A percentile compares a stretch with the other conserved stretches of the same genome.
Evolutionary conservation across 2,797 vertebrate species (phyloP).

Genomic region (Premnoplex brunnescens): DNA sequence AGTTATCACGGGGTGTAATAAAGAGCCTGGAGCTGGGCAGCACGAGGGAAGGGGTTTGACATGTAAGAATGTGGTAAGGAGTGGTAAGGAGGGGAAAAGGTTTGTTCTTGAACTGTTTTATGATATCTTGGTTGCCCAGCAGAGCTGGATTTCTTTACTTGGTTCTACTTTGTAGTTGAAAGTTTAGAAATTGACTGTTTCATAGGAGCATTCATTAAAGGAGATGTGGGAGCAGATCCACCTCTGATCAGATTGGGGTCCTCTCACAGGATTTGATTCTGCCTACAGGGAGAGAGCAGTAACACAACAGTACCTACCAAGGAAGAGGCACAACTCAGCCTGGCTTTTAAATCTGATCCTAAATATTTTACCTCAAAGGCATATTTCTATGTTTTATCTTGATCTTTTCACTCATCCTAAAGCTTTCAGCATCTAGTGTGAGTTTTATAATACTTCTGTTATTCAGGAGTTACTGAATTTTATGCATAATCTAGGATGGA

Average conservation of each 20-base stretch:
- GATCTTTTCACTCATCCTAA: neutral
- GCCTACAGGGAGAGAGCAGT: neutral
- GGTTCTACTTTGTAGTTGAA: neutral
- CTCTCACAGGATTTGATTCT: neutral
- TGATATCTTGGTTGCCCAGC: neutral
- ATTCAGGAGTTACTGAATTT: neutral
- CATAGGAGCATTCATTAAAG: neutral
- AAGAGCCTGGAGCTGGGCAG: neutral
- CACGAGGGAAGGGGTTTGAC: neutral
- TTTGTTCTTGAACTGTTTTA: neutral
- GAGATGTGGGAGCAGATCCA: neutral
- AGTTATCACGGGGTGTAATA: rapidly evolving
- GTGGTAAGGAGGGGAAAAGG: neutral
- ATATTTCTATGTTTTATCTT: neutral
- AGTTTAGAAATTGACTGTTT: neutral
- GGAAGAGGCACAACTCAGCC: neutral
- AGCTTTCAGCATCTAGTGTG: neutral
- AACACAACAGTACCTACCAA: neutral
- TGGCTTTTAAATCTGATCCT: neutral
- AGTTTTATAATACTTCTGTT: neutral
- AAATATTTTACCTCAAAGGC: neutral
- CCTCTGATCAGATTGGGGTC: neutral
- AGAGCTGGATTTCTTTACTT: neutral
- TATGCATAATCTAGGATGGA: neutral
- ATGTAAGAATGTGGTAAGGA: neutral